A percentile compares a stretch with the other conserved stretches of the same genome.
Conservation (phyloP, 1,140 invertebrate species). For the Proales similis region DNA sequence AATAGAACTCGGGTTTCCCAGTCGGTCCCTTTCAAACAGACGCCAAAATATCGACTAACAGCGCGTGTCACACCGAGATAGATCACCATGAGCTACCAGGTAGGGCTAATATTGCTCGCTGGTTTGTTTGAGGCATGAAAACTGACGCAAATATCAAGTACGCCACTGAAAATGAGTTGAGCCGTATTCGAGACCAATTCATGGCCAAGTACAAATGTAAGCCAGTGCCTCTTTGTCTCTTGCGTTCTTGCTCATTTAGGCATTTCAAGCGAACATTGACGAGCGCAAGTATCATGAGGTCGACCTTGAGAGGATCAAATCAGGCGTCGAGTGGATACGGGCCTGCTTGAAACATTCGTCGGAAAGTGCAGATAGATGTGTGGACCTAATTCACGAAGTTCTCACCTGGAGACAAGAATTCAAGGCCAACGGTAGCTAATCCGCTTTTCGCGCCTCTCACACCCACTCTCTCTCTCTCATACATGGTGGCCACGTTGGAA, state of each 20-base stretch:
- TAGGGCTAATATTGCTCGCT: too few relatives aligned
- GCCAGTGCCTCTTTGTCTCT: not conserved
- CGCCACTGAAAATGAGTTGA: not conserved
- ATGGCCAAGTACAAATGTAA: not conserved
- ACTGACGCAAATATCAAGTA: too few relatives aligned
- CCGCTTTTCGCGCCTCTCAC: not conserved
- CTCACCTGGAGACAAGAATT: conserved; percentile 28
- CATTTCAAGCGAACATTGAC: conserved; percentile 5
- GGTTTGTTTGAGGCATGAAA: too few relatives aligned
- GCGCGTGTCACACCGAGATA: too few relatives aligned
- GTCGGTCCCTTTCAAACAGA: too few relatives aligned
- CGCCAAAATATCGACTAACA: too few relatives aligned
- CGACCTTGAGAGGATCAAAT: conserved; percentile 31
- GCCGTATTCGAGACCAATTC: not conserved
- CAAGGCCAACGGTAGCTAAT: conserved; percentile 8
- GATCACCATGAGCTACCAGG: too few relatives aligned
- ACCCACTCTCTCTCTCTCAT: not conserved
- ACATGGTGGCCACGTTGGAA: too few relatives aligned
- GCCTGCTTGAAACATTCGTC: conserved; percentile 27
- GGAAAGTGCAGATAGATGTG: not conserved
- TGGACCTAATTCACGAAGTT: conserved; percentile 4
- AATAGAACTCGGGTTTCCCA: too few relatives aligned
- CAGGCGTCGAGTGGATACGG: conserved; percentile 19
- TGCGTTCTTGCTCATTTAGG: not conserved
- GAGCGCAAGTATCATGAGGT: conserved; percentile 14